Evolutionary conservation across 2,797 vertebrate genomes (phyloP).

Genomic region (Knipowitschia caucasica): DNA sequence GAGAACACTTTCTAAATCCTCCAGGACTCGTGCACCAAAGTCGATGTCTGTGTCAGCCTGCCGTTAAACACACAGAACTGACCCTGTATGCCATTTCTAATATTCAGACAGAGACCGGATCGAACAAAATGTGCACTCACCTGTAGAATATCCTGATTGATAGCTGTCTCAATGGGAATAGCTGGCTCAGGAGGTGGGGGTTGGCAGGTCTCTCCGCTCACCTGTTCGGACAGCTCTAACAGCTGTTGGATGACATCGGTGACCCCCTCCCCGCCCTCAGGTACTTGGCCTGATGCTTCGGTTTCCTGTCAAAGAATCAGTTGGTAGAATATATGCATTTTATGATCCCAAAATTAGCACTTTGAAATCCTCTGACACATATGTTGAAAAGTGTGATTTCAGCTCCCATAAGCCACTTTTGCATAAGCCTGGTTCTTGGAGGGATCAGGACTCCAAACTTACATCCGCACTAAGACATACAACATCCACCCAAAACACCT

Average conservation of each 20-base stretch:
- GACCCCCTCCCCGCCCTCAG: constrained; percentile 77
- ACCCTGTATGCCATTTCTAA: not conserved
- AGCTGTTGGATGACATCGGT: constrained; percentile 98
- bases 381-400: too few species aligned
- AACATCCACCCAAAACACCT: too few species aligned
- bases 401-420: too few species aligned
- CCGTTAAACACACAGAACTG: not conserved
- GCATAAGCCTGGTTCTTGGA: too few species aligned
- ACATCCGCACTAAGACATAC: too few species aligned
- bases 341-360: too few species aligned
- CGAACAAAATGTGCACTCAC: constrained; percentile 67
- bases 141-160: constrained; percentile 97
- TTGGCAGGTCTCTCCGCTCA: constrained; percentile 81
- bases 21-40: too few species aligned
- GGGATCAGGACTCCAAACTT: too few species aligned
- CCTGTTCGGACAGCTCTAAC: constrained; percentile 91
- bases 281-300: constrained; percentile 49
- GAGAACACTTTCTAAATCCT: too few species aligned
- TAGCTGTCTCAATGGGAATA: constrained; percentile 87
- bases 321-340: too few species aligned
- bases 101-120: not conserved
- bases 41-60: too few species aligned
- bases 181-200: constrained; percentile 79
- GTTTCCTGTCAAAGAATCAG: constrained; percentile 53
- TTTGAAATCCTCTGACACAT: too few species aligned